Percentiles rank a stretch among this genome's conserved stretches.
Conservation (phyloP, 2,797 vertebrate species). For the Benthosema pterotum region DNA sequence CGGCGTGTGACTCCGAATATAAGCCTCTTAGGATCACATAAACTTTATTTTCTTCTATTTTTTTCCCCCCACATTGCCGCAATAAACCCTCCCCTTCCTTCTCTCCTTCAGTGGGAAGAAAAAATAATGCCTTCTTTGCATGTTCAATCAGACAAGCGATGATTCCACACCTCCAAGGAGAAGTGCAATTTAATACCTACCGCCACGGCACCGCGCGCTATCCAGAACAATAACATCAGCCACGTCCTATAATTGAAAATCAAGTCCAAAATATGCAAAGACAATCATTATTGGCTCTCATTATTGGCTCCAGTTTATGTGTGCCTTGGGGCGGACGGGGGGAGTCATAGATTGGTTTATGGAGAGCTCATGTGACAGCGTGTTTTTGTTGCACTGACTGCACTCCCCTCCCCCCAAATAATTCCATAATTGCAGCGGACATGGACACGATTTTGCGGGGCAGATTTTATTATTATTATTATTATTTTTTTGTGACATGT, state of each 20-base stretch:
- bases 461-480: too few species aligned
- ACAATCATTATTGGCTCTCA: conserved; percentile 65
- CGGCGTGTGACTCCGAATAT: conserved; percentile 29
- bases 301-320: conserved; percentile 69
- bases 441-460: conserved; percentile 37
- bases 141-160: conserved; percentile 39
- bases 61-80: conserved; percentile 1
- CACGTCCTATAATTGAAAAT: conserved; percentile 65
- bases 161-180: conserved; percentile 21
- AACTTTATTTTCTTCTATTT: neutral
- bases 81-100: conserved; percentile 28
- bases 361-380: conserved; percentile 33
- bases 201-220: conserved; percentile 27
- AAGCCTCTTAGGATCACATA: conserved; percentile 11
- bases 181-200: conserved; percentile 55
- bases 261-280: conserved; percentile 66
- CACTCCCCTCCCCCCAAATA: neutral
- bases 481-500: too few species aligned
- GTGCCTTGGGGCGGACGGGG: conserved; percentile 45
- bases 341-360: conserved; percentile 53
- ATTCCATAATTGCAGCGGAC: conserved; percentile 27
- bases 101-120: too few species aligned
- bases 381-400: conserved; percentile 22
- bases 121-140: conserved; percentile 37
- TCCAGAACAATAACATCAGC: conserved; percentile 54